A percentile compares a stretch with the other conserved stretches of the same genome.
Conservation (phyloP, 2,113 vertebrate species). For the Grammomys surdaster region DNA sequence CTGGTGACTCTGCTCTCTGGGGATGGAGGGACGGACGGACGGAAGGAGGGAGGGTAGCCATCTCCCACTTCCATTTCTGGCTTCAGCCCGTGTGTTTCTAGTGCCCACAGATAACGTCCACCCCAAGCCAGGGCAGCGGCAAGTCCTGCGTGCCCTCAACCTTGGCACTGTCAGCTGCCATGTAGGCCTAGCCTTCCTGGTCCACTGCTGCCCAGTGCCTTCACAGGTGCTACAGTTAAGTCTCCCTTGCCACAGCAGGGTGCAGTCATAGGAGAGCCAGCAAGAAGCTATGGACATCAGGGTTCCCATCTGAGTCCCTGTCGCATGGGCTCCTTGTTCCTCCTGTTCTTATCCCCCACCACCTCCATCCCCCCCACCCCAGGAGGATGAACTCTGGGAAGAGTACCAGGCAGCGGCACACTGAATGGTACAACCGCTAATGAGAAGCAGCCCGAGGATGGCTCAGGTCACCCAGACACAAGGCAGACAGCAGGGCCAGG, state of each 20-base stretch:
- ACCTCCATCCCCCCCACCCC: not conserved
- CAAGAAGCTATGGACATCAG: not conserved
- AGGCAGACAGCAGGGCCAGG: not conserved
- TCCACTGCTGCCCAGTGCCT: not conserved
- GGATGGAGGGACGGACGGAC: not conserved
- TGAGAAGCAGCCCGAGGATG: not conserved
- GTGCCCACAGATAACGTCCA: not conserved
- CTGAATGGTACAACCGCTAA: not conserved
- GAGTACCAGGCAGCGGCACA: not conserved
- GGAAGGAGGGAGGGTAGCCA: not conserved
- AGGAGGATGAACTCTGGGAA: not conserved
- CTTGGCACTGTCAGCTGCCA: too few relatives aligned
- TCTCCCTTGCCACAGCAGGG: not conserved
- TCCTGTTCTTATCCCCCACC: not conserved
- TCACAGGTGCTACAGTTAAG: not conserved
- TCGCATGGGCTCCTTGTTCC: not conserved
- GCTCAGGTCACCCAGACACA: not conserved
- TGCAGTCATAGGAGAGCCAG: not conserved
- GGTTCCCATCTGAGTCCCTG: not conserved
- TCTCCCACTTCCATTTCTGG: not conserved
- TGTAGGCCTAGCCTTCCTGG: not conserved
- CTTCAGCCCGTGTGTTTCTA: not conserved
- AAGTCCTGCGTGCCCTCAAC: not conserved
- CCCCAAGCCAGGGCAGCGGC: rapidly evolving
- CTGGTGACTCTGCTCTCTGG: not conserved